A percentile compares a stretch with the other conserved stretches of the same genome.
These are phyloP conservation scores for Lottia gigantea DNA, from an alignment of 2,888 invertebrate genomes.

Conservation along the genomic window DNA sequence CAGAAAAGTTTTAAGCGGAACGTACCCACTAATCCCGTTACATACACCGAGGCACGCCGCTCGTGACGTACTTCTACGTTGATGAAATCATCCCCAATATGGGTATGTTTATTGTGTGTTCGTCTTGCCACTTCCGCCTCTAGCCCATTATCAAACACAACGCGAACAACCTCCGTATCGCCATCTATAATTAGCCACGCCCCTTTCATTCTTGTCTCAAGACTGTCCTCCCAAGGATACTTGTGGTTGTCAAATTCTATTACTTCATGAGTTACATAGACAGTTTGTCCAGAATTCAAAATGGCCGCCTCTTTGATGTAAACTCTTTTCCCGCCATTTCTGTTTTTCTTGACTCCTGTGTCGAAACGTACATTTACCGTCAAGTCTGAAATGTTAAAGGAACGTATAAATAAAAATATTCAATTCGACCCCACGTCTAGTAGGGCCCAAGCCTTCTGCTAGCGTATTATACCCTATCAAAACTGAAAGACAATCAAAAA, in stretches of 20 bases:
- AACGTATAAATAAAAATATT: background rate
- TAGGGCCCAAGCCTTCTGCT: no score
- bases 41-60: background rate
- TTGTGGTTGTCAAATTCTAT: background rate
- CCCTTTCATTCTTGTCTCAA: background rate
- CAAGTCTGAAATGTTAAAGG: background rate
- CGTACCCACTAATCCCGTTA: background rate
- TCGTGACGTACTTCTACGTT: slow-evolving; percentile 7
- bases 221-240: background rate
- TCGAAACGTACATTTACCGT: background rate
- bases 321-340: background rate
- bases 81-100: background rate
- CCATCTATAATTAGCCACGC: slow-evolving; percentile 6
- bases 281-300: background rate
- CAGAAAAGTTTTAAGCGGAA: no score
- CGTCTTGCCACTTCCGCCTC: background rate
- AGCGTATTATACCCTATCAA: no score
- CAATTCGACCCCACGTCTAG: no score
- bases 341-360: background rate
- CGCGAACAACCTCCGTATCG: background rate
- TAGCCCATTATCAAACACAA: background rate
- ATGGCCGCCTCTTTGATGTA: slow-evolving; percentile 3
- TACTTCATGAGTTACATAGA: background rate
- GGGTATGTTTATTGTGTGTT: background rate
- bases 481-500: no score